Base-by-base conservation (phyloP, 1,140 invertebrate species). In the Euglossa dilemma region DNA sequence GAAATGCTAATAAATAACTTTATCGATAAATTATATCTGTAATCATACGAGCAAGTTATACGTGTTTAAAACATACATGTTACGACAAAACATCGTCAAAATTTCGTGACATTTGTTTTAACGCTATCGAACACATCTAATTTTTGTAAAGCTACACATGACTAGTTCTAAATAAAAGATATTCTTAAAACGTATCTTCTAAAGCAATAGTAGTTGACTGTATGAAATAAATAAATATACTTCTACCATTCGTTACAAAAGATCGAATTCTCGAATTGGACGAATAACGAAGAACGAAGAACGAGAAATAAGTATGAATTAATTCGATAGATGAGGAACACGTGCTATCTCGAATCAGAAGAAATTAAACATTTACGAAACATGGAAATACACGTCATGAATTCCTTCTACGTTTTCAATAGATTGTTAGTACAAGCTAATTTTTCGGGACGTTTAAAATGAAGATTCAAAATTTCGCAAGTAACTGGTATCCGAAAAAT, bases 121-220 rank as follows among this genome's bases (percentile, higher is more conserved):
- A 63, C 47, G 20, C 57, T 76, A 81, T 67, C 72, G 72, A 76
- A 76, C 45, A 57, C 43, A 73, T 70, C 63, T 88, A 84, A 74
- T 11, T 70, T 18, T 66, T 54, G 47, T 90, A 90, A 90, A 90
- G 88, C 89, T 88, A 87, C 43, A 78, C 36, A 85, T 91, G 91
- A 92, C 90, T 91, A 92, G 90, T 89, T 86, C 87, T 90, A 92
- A 89, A 80, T 45, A 56, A 56, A 74, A 28, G 7, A 63, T 83
- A 80, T 59, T 9, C 59, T 59, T 85, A 3, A 36, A 61, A 81
- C 25, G 18, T 71, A 57, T 78, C 70, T 74, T 28, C 66, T 63
- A 12, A 43, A 54, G 54, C 16, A 67, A 14, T 64, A 84, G 18
- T 57, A 81, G n/a, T 85, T 63, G 20, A 52, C 63, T 67, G 6